A percentile compares a stretch with the other conserved stretches of the same genome.
phyloP scores from a whole-genome alignment of 2,797 vertebrate species.

The Poecilia velifera region DNA sequence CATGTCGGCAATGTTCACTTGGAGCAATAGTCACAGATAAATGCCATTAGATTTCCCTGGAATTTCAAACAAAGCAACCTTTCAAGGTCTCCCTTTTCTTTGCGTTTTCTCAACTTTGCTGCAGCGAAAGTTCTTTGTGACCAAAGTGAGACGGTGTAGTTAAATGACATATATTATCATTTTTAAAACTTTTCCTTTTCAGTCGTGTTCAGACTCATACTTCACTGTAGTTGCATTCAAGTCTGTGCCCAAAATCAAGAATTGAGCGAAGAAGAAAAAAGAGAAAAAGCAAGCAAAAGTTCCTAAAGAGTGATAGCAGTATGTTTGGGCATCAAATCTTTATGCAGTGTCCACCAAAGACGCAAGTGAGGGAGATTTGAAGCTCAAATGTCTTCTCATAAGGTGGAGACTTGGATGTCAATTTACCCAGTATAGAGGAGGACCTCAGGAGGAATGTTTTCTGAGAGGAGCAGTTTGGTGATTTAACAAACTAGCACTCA shows the following conservation, averaged over 20 bases:
- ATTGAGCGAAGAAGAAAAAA: too few species aligned
- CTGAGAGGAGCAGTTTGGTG: neutral
- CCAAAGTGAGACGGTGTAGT: slow-evolving; percentile 22
- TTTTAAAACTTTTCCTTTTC: slow-evolving; percentile 1
- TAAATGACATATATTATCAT: neutral
- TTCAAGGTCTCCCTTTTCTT: slow-evolving; percentile 48
- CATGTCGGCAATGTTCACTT: slow-evolving; percentile 62
- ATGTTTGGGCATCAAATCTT: neutral
- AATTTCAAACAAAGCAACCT: slow-evolving; percentile 64
- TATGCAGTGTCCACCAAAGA: neutral
- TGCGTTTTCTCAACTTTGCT: slow-evolving; percentile 27
- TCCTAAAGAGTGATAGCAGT: neutral
- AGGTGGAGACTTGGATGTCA: neutral
- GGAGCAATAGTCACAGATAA: slow-evolving; percentile 62
- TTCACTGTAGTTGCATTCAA: neutral
- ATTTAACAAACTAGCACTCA: neutral
- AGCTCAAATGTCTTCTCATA: neutral
- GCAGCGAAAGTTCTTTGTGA: slow-evolving; percentile 25
- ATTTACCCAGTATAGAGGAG: neutral
- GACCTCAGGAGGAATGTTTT: neutral
- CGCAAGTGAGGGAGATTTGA: neutral
- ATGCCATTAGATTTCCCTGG: slow-evolving; percentile 64
- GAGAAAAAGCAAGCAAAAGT: neutral
- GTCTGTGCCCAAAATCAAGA: neutral
- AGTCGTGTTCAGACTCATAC: neutral